Percentiles rank a stretch among this genome's conserved stretches.
Conservation (phyloP, 2,888 invertebrate species). For the Lamellibrachia satsuma region DNA sequence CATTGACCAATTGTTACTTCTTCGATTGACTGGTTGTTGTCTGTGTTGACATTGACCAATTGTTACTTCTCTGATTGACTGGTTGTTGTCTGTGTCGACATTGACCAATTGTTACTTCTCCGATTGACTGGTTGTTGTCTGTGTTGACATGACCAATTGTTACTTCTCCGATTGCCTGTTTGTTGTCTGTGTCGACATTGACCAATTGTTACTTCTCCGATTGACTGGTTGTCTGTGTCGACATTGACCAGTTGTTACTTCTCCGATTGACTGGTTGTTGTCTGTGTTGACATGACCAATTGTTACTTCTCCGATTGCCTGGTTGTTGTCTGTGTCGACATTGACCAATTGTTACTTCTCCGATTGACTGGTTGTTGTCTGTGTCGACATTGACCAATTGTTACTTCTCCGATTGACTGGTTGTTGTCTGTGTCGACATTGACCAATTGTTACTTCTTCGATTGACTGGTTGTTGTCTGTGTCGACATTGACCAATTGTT, state of each 20-base stretch:
- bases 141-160: not conserved
- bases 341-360: not conserved
- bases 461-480: not conserved
- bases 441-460: not conserved
- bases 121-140: no score
- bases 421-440: not conserved
- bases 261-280: not conserved
- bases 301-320: not conserved
- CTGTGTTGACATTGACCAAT: not conserved
- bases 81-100: no score
- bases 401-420: not conserved
- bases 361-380: not conserved
- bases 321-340: not conserved
- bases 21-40: not conserved
- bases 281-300: not conserved
- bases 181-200: not conserved
- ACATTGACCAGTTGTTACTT: not conserved
- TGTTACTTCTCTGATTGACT: no score
- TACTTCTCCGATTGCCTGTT: not conserved
- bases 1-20: not conserved
- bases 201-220: not conserved
- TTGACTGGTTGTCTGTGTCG: not conserved
- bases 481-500: not conserved
- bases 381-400: not conserved
- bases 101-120: no score